Conservation (phyloP, 1,140 invertebrate species). For the Papilio aristodemus region DNA sequence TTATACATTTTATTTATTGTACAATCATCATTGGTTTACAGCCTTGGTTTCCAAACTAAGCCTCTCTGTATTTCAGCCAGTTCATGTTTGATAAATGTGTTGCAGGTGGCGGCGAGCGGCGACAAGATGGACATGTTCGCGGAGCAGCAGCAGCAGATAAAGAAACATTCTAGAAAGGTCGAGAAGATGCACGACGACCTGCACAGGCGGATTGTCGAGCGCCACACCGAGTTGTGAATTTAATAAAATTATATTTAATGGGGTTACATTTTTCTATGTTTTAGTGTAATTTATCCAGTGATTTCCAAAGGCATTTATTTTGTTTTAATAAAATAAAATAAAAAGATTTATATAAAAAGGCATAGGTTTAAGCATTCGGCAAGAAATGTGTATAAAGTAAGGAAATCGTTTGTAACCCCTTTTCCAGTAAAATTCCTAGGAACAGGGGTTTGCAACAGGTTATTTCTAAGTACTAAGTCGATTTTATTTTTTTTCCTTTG, state of each 20-base stretch:
- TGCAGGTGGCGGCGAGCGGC: conserved; percentile 81
- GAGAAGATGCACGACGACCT: conserved; percentile 93
- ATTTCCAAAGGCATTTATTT: conserved; percentile 26
- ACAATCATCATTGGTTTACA: too few species aligned
- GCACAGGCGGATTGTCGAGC: conserved; percentile 88
- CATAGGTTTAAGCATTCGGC: not conserved
- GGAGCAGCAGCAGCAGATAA: conserved; percentile 87
- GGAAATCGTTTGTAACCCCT: too few species aligned
- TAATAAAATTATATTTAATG: not conserved
- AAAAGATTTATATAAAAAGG: too few species aligned
- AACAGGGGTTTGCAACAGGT: too few species aligned
- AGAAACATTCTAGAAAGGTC: conserved; percentile 90
- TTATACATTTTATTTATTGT: too few species aligned
- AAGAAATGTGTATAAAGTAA: not conserved
- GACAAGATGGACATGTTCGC: conserved; percentile 83
- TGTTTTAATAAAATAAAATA: not conserved
- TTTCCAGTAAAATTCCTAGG: too few species aligned
- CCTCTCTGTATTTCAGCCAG: too few species aligned
- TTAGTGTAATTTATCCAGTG: not conserved
- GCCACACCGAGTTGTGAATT: conserved; percentile 86
- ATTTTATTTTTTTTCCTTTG: too few species aligned
- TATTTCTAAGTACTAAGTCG: too few species aligned
- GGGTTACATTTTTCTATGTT: not conserved
- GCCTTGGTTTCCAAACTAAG: too few species aligned
- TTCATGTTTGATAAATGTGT: too few species aligned